Percentiles rank a stretch among this genome's conserved stretches.
Evolutionary conservation across 2,113 vertebrate species (phyloP).

Genomic region (Plectropomus leopardus): DNA sequence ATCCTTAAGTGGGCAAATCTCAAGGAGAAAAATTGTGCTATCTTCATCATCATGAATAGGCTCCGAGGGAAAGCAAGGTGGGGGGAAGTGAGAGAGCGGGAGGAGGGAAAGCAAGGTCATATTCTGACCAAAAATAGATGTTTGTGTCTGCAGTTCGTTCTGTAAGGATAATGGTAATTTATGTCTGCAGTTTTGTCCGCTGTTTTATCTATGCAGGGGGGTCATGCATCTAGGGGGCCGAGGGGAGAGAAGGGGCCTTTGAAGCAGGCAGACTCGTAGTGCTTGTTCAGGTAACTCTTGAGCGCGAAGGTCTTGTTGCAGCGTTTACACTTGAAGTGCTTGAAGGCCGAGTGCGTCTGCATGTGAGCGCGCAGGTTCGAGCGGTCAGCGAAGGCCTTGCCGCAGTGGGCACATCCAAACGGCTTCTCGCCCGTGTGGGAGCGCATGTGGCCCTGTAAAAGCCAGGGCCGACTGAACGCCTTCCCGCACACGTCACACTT

Average conservation of each 20-base stretch:
- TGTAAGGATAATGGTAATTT: slow-evolving; percentile 68
- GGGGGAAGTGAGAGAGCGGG: slow-evolving; percentile 42
- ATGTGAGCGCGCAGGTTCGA: slow-evolving; percentile 96
- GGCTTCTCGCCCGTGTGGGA: slow-evolving; percentile 96
- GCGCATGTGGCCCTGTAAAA: slow-evolving; percentile 95
- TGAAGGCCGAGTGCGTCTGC: slow-evolving; percentile 97
- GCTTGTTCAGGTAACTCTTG: slow-evolving; percentile 97
- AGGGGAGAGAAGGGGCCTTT: slow-evolving; percentile 88
- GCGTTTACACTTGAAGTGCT: slow-evolving; percentile 96
- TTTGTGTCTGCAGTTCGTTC: slow-evolving; percentile 73
- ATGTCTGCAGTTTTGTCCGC: slow-evolving; percentile 67
- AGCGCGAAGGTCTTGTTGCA: slow-evolving; percentile 95
- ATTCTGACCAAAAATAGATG: slow-evolving; percentile 79
- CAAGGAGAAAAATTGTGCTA: slow-evolving; percentile 86
- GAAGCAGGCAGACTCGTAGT: slow-evolving; percentile 96
- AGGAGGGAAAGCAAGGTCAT: slow-evolving; percentile 70
- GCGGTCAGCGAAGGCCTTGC: slow-evolving; percentile 95
- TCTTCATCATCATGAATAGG: slow-evolving; percentile 76
- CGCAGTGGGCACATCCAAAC: slow-evolving; percentile 94
- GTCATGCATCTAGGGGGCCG: slow-evolving; percentile 85
- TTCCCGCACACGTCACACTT: slow-evolving; percentile 95
- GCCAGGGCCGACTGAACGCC: slow-evolving; percentile 94
- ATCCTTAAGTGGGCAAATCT: slow-evolving; percentile 85
- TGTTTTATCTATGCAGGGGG: slow-evolving; percentile 58
- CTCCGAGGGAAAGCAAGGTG: slow-evolving; percentile 59